phyloP scores from a whole-genome alignment of 2,888 invertebrate genomes.

The Chironomus riparius region DNA sequence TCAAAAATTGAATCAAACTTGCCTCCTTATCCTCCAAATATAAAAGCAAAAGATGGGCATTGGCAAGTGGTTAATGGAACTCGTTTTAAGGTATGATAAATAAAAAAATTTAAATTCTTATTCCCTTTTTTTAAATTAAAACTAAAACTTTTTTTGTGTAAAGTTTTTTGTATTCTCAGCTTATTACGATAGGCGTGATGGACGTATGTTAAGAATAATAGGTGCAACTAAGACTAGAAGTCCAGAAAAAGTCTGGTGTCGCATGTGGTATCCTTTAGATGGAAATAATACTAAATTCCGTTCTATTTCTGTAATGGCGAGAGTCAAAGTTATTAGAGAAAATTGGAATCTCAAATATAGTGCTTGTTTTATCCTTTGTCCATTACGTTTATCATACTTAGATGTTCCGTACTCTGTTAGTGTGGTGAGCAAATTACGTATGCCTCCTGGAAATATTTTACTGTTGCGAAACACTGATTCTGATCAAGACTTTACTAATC shows the following conservation, averaged over 20 bases:
- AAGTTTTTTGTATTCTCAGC: constrained; percentile 84
- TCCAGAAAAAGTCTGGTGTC: constrained; percentile 71
- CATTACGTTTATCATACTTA: constrained; percentile 51
- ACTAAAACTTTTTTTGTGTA: too few species aligned
- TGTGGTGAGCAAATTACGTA: constrained; percentile 52
- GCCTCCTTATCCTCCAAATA: constrained; percentile 55
- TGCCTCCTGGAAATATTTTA: constrained; percentile 56
- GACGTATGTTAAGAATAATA: constrained; percentile 64
- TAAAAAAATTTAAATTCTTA: too few species aligned
- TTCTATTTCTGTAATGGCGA: constrained; percentile 62
- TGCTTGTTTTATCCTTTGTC: constrained; percentile 80
- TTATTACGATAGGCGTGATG: constrained; percentile 68
- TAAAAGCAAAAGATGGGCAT: constrained; percentile 60
- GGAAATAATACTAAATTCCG: constrained; percentile 37
- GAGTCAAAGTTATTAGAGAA: constrained; percentile 76
- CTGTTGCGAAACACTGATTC: constrained; percentile 51
- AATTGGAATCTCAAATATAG: constrained; percentile 92
- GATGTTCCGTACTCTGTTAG: constrained; percentile 60
- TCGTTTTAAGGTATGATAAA: constrained; percentile 49
- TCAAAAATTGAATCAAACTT: constrained; percentile 44
- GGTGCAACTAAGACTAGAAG: constrained; percentile 83
- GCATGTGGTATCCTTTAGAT: constrained; percentile 58
- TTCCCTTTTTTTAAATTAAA: too few species aligned
- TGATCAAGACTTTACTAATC: constrained; percentile 38
- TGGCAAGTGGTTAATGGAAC: constrained; percentile 56